Base-by-base conservation (phyloP, 2,113 vertebrate genomes). In the Heterochromis multidens region DNA sequence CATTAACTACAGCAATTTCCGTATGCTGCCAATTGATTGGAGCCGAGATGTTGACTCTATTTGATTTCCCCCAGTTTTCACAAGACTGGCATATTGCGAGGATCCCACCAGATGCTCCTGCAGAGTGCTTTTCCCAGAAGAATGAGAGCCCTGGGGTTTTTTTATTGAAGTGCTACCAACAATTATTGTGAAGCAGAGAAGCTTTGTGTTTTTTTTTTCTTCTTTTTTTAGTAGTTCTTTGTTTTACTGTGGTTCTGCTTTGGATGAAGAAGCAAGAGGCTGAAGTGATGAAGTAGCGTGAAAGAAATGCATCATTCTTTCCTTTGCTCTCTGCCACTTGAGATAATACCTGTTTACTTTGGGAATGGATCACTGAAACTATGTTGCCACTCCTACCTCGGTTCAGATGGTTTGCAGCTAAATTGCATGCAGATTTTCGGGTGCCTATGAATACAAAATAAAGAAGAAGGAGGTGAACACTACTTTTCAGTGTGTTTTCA, bases 301-400 rank as follows among this genome's bases (percentile, higher is more conserved):
- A 87, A 89, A 83, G 40, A 57, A 87, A 87, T 77, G 80, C 58
- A 80, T 93, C 57, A 77, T 80, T 72, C 79, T 65, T 43, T 83
- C 61, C 13, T 63, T 83, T 85, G 81, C 74, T 90, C 63, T 67
- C 43, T 89, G 85, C 89, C 82, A 46, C 72, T 90, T n/a, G 59
- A 91, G 84, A 90, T 85, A 86, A 93, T 92, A 87, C 88, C 89
- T 89, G 87, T 91, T 93, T 92, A 84, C 85, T 80, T 80, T 86
- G 89, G 79, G 56, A 85, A 87, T 9, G 40, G 82, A 81, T 88
- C 84, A 72, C 59, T 86, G 54, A 37, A 84, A 57, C 77, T 35
- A 33, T 83, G 79, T 67, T 72, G 77, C 79, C 79, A 52, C 82
- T 88, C 61, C 74, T 62, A 12, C 81, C 67, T 70, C n/a, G 0